Conservation (phyloP, 2,888 invertebrate species). For the Machimus rusticus region DNA sequence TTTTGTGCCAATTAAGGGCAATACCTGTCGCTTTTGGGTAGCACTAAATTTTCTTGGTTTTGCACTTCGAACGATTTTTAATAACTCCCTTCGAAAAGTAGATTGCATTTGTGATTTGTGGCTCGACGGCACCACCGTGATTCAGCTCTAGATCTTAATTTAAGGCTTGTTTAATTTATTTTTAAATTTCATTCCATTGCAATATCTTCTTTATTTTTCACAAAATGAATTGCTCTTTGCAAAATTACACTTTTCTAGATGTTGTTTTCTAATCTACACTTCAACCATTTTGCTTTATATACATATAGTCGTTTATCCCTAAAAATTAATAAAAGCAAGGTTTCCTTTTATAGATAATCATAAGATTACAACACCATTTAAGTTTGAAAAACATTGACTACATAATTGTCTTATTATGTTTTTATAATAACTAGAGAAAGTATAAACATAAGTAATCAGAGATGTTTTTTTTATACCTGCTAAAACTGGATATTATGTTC, state of each 20-base stretch:
- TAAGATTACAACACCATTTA: no score
- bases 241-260: background rate
- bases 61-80: background rate
- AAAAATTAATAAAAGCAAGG: no score
- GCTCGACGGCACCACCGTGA: background rate
- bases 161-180: background rate
- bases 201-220: background rate
- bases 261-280: background rate
- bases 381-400: no score
- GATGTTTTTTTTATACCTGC: no score
- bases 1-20: background rate
- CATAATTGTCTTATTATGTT: no score
- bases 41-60: background rate
- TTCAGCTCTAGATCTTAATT: background rate
- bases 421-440: no score
- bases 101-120: background rate
- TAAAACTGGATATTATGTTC: no score
- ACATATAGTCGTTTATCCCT: no score
- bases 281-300: background rate
- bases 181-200: background rate
- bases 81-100: background rate
- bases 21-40: background rate
- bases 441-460: no score
- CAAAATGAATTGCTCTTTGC: background rate
- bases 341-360: no score